Conservation (phyloP, 2,113 vertebrate genomes). For the Oryctolagus cuniculus region mOryCun1.1 NC_091445.1:10109501-10110000, state of each 20-base stretch:
- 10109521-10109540: not conserved
- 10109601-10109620: conserved; percentile 59
- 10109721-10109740: not conserved
- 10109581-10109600: conserved; percentile 21
- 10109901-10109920: conserved; percentile 8
- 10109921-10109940: not conserved
- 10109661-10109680: not conserved
- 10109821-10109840: not conserved
- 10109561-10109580: conserved; percentile 62
- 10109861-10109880: not conserved
- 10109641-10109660: not conserved
- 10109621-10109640: not conserved
- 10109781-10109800: not conserved
- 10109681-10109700: not conserved
- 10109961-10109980: not conserved
- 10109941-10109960: not conserved
- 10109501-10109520: conserved; percentile 33
- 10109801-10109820: not conserved
- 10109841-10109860: not conserved
- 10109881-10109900: not conserved
- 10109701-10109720: not conserved
- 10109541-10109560: conserved; percentile 24
- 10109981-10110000: not conserved
- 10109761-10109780: not conserved
- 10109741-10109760: not conserved